Base-by-base conservation (phyloP, 2,888 invertebrate species). In the Agriopis marginaria region DNA sequence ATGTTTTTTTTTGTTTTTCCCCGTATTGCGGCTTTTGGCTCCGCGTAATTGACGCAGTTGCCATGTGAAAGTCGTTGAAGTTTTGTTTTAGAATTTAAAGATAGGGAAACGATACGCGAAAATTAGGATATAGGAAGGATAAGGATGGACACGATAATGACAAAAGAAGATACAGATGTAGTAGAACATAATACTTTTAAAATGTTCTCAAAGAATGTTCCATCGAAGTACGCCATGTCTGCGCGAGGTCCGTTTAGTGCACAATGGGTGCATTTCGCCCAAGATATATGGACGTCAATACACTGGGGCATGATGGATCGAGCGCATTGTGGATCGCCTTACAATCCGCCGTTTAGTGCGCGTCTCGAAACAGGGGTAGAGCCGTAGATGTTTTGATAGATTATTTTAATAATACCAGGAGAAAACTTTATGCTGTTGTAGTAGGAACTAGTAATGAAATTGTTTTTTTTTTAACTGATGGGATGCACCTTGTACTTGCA, bases 251-350 rank as follows among this genome's bases (percentile, higher is more conserved):
- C 62, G 66, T 54, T 70, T 58, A 59, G 58, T 10, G 54, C 58
- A 65, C 70, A 64, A 69, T 56, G 47, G 61, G 56, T n/a, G 61
- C 65, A 65, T 62, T 39, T 62, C 45, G 50, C n/a, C 51, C 62
- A 42, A 66, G 66, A 70, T 66, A 66, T 70, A 59, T 59, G 66
- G 53, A 17, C 62, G 58, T 66, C 66, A 66, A 65, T 62, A 58
- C 58, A 51, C 17, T 2, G 51, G 61, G 49, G 61, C 53, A 70
- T 70, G 70, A 70, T 70, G 62, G 70, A 70, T 66, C 59, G 70
- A 49, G 17, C 39, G 49, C 69, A 62, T 62, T 66, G 66, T 70
- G 60, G 63, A 45, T 62, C 66, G 58, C 45, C 56, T 60, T 65
- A 53, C 69, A 40, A 53, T 53, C 61, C 65, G 39, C 56, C 60